Conservation (phyloP, 2,113 vertebrate species). For the Pachyramphus minor region DNA sequence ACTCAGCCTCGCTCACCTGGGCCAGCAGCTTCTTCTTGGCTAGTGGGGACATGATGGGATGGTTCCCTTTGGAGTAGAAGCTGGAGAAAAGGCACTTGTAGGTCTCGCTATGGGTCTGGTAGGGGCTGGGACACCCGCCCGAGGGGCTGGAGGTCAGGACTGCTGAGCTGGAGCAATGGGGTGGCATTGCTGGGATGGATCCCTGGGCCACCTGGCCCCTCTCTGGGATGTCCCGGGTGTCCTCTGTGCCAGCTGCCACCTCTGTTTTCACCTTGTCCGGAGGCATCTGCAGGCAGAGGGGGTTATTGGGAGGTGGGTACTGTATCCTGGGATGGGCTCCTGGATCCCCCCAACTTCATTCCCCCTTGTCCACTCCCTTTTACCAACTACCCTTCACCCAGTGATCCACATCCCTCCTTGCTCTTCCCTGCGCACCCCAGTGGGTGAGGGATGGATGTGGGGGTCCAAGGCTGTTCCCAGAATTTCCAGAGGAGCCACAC, state of each 20-base stretch:
- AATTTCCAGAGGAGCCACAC: background rate
- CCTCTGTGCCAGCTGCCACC: background rate
- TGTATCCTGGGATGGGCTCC: background rate
- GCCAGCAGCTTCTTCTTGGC: constrained; percentile 94
- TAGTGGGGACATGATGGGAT: constrained; percentile 88
- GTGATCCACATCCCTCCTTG: fast-evolving
- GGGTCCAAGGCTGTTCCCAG: background rate
- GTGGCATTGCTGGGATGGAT: background rate
- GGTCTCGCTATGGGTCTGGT: constrained; percentile 55
- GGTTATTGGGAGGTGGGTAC: background rate
- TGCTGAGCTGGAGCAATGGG: background rate
- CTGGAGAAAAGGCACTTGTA: constrained; percentile 68
- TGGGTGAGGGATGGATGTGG: background rate
- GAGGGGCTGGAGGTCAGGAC: background rate
- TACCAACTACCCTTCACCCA: background rate
- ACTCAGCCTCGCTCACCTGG: constrained; percentile 80
- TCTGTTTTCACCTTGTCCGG: background rate
- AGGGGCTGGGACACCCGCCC: background rate
- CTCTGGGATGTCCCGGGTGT: fast-evolving
- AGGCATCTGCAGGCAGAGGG: background rate
- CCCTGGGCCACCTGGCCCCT: background rate
- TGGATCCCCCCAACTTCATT: background rate
- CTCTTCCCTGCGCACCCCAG: background rate
- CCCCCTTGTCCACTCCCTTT: background rate
- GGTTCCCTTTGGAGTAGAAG: constrained; percentile 69